phyloP scores from a whole-genome alignment of 2,113 vertebrate genomes.

The Grammomys dolichurus region DNA sequence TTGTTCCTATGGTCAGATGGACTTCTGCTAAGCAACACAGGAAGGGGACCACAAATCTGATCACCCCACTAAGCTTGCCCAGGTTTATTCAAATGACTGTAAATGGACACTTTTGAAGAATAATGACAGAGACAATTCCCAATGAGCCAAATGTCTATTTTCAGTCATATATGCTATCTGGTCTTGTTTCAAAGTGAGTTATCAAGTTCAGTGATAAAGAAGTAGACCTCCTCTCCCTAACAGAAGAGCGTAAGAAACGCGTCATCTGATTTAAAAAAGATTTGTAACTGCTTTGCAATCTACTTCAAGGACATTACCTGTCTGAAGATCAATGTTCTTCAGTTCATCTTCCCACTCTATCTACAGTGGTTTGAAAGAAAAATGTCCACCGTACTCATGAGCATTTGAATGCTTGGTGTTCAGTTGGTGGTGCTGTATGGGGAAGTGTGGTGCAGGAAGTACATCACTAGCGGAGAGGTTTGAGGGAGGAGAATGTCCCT shows the following conservation, averaged over 20 bases:
- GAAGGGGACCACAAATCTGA: not conserved
- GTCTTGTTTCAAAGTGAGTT: not conserved
- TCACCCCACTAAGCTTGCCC: not conserved
- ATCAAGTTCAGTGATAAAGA: not conserved
- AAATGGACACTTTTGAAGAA: not conserved
- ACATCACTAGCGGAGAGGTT: too few species aligned
- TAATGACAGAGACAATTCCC: not conserved
- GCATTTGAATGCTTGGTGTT: not conserved
- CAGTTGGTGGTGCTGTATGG: not conserved
- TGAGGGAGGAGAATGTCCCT: not conserved
- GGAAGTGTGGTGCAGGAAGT: not conserved
- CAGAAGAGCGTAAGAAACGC: not conserved
- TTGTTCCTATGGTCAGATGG: not conserved
- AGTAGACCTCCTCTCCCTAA: not conserved
- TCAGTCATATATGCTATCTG: not conserved
- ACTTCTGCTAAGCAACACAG: not conserved
- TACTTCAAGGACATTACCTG: not conserved
- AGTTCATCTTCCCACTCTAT: not conserved
- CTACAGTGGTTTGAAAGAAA: not conserved
- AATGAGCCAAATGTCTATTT: not conserved
- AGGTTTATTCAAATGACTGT: not conserved
- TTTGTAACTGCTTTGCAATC: not conserved
- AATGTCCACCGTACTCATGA: not conserved
- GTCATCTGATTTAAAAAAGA: not conserved
- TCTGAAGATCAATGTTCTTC: not conserved